Percentiles rank a stretch among this genome's conserved stretches.
Conservation (phyloP, 1,140 invertebrate species). For the Pogonognathellus flavescens region DNA sequence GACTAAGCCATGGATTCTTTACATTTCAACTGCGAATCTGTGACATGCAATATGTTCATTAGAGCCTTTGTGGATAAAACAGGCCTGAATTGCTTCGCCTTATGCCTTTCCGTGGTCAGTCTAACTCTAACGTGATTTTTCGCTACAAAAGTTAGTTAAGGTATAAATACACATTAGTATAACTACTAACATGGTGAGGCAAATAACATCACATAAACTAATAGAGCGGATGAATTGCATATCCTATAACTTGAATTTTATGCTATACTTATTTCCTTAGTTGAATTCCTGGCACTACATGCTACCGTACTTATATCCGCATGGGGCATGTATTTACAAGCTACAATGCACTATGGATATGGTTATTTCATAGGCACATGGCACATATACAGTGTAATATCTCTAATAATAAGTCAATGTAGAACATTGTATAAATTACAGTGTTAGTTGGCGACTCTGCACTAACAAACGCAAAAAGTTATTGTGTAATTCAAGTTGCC, state of each 20-base stretch:
- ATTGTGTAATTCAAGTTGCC: not conserved
- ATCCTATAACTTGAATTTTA: too few relatives aligned
- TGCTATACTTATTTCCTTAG: too few relatives aligned
- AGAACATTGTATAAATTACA: too few relatives aligned
- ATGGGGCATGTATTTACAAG: too few relatives aligned
- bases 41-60: conserved; percentile 49
- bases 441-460: too few relatives aligned
- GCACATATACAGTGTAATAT: too few relatives aligned
- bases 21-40: conserved; percentile 7
- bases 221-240: too few relatives aligned
- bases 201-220: not conserved
- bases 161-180: not conserved
- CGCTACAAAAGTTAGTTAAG: not conserved
- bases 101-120: not conserved
- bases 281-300: too few relatives aligned
- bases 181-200: not conserved
- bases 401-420: too few relatives aligned
- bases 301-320: too few relatives aligned
- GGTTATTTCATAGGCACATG: too few relatives aligned
- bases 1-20: conserved; percentile 10
- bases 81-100: not conserved
- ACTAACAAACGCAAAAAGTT: not conserved
- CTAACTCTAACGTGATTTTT: not conserved
- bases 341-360: too few relatives aligned
- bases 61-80: conserved; percentile 8